Base-by-base conservation (phyloP, 1,140 invertebrate genomes). In the Muscidifurax raptorellus region DNA sequence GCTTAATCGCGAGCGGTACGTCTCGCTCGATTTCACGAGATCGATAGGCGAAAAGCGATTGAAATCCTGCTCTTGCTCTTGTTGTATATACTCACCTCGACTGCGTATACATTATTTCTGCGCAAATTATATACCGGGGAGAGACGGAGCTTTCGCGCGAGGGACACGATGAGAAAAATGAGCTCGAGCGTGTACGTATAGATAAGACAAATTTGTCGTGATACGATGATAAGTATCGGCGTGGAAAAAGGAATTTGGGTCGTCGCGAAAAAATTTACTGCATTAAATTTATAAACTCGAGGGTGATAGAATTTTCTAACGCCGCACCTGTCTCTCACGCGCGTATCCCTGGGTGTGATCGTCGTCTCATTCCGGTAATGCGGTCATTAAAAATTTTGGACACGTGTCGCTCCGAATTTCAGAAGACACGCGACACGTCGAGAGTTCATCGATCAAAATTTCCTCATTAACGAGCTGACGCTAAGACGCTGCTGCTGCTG, bases 371-470 rank as follows among this genome's bases (percentile, higher is more conserved):
- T 59, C 5, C 52, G 22, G 3, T n/a, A n/a, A 59, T 5, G 52
- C 52, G 4, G 52, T n/a, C 18, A 18, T 59, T 59, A 59, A 59
- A 59, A 59, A 59, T 59, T 59, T n/a, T 59, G 52, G 52, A n/a
- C 52, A 59, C 52, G 52, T n/a, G 52, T 59, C 52, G 22, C 52
- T 59, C 18, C 18, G 52, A n/a, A 59, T 59, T 59, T 59, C 52
- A 59, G 12, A 59, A n/a, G 15, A 18, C n/a, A 6, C 52, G 18
- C 22, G 52, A 52, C 47, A 13, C 18, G 1, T 10, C 6, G 66
- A 27, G 66, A 27, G 44, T 52, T 74, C 47, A 74, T 81, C 80
- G 80, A 81, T 81, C 69, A 74, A 81, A 81, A 74, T 81, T 81
- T 74, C 28, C 69, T 74, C 69, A 74, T 81, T 74, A 81, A 72